Evolutionary conservation across 2,113 vertebrate species (phyloP).

Genomic region (Crotalus tigris): DNA sequence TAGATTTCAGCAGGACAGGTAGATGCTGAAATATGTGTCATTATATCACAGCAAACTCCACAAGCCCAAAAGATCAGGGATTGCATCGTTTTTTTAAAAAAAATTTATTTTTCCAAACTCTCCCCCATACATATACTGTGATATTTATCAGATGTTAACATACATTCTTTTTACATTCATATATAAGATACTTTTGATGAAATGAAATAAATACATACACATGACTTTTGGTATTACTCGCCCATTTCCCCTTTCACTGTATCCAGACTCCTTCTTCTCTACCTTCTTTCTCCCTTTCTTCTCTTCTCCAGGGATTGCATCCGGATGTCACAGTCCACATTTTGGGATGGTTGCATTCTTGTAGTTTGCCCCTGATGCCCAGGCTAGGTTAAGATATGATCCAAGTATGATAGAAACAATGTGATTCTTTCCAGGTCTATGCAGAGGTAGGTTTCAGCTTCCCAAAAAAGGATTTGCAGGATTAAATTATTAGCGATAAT

Average conservation of each 20-base stretch:
- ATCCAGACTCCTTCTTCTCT: too few relatives aligned
- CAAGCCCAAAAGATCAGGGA: background rate
- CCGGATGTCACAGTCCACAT: background rate
- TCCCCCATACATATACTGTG: too few relatives aligned
- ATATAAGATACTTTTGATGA: too few relatives aligned
- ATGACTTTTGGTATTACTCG: too few relatives aligned
- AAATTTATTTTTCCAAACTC: too few relatives aligned
- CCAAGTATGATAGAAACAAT: background rate
- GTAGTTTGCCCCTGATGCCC: background rate
- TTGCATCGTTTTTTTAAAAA: background rate
- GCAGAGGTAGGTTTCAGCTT: background rate
- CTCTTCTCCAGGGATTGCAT: background rate
- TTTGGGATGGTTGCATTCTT: background rate
- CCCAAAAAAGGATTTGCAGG: background rate
- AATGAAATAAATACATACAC: too few relatives aligned
- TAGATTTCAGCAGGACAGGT: background rate
- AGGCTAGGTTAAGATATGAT: background rate
- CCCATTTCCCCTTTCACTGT: too few relatives aligned
- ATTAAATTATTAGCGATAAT: background rate
- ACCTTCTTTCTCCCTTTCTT: too few relatives aligned
- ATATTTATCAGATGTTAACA: too few relatives aligned
- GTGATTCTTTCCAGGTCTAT: background rate
- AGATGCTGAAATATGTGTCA: background rate
- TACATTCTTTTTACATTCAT: too few relatives aligned
- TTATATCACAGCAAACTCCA: background rate